A percentile compares a stretch with the other conserved stretches of the same genome.
phyloP scores from a whole-genome alignment of 1,140 invertebrate species.

The Medauroidea extradentata region DNA sequence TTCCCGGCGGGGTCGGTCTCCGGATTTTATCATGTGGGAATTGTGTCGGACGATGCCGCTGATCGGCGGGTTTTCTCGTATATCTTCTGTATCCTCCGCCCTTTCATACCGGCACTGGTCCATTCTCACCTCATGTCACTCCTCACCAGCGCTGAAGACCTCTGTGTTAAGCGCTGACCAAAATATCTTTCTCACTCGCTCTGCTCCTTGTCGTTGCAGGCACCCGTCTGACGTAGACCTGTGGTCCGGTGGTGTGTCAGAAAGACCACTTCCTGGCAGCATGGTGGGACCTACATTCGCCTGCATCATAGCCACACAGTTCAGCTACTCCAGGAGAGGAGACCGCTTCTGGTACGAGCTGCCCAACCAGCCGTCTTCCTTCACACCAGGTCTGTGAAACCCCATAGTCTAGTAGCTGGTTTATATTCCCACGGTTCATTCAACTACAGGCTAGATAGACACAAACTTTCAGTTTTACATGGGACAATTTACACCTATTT shows the following conservation, averaged over 20 bases:
- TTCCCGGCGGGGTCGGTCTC: no score
- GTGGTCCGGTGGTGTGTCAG: slow-evolving; percentile 90
- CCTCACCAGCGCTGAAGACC: no score
- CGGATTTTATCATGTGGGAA: no score
- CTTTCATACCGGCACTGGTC: no score
- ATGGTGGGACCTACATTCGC: slow-evolving; percentile 94
- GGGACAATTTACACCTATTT: background rate
- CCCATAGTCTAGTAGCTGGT: background rate
- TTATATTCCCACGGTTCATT: background rate
- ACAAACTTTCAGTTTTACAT: background rate
- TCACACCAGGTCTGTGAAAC: slow-evolving; percentile 62
- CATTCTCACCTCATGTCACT: no score
- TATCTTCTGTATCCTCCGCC: no score
- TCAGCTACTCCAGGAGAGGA: slow-evolving; percentile 82
- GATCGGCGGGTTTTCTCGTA: no score
- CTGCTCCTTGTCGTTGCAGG: slow-evolving; percentile 40
- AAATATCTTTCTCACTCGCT: no score
- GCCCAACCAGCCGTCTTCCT: slow-evolving; percentile 85
- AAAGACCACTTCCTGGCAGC: slow-evolving; percentile 77
- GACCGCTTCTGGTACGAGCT: slow-evolving; percentile 97
- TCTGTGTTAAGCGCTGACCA: no score
- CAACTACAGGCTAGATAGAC: background rate
- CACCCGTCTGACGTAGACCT: slow-evolving; percentile 85
- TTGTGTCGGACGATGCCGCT: no score
- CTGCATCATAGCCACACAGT: slow-evolving; percentile 95